Percentiles rank a stretch among this genome's conserved stretches.
These are phyloP conservation scores for Vandiemenella viatica DNA, from an alignment of 2,888 invertebrate species.

Conservation along the genomic window DNA sequence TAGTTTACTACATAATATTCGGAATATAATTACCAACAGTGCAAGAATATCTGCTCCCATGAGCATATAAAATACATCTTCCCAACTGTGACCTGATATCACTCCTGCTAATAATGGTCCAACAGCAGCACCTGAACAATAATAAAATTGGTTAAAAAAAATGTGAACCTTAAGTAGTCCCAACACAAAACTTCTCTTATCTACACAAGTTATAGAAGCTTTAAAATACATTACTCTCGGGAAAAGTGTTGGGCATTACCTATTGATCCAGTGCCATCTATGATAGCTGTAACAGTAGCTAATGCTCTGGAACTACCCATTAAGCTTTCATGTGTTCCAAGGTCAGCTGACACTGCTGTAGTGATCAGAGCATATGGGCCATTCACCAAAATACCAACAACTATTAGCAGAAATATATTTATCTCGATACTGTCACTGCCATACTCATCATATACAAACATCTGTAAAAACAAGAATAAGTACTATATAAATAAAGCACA, in stretches of 20 bases:
- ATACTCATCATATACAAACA: conserved; percentile 62
- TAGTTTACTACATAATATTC: too few species aligned
- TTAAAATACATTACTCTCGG: background rate
- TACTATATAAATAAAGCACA: background rate
- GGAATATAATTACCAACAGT: conserved; percentile 44
- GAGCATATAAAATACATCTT: conserved; percentile 79
- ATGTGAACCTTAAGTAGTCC: background rate
- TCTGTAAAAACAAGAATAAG: conserved; percentile 38
- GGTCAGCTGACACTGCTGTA: conserved; percentile 87
- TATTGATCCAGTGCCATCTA: conserved; percentile 89
- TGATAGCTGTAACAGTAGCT: conserved; percentile 94
- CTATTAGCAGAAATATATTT: conserved; percentile 51
- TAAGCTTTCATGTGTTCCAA: conserved; percentile 75
- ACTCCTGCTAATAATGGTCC: conserved; percentile 82
- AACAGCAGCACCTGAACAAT: conserved; percentile 66
- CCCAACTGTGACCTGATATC: conserved; percentile 61
- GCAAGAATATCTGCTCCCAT: conserved; percentile 69
- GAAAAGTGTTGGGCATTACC: too few species aligned
- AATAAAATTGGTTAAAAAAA: background rate
- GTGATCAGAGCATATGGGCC: conserved; percentile 94
- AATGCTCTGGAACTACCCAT: conserved; percentile 75
- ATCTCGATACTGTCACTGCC: conserved; percentile 43
- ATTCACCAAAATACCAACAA: conserved; percentile 75
- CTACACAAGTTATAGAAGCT: background rate
- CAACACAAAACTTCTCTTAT: background rate